Base-by-base conservation (phyloP, 1,140 invertebrate genomes). In the Drosophila rhopaloa region DNA sequence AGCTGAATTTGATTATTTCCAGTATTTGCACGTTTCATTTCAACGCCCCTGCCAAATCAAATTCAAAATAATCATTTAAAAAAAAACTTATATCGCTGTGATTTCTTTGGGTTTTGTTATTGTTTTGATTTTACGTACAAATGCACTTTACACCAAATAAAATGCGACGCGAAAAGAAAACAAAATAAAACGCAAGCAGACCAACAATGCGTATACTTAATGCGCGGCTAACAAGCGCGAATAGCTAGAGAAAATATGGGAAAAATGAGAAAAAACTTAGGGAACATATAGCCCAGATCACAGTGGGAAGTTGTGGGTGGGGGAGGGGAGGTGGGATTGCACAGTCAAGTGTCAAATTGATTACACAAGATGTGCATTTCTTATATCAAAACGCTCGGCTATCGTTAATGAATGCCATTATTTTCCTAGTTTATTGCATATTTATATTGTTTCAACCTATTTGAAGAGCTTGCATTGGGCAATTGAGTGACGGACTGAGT, bases 321-420 rank as follows among this genome's bases (percentile, higher is more conserved):
- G 32, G 43, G 1, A n/a, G 14, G 9, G 16, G n/a, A 13, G 41
- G 11, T 29, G 24, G 24, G 13, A 48, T 7, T 37, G 70, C 43
- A 54, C 58, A 66, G 66, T 70, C 83, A 86, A 86, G 76, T 83
- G 84, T 83, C 80, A 67, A 79, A 80, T 82, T 88, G 76, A 83
- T 88, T 88, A 77, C 73, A 60, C 84, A 88, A 78, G 46, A 55
- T 27, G 50, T 46, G 53, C n/a, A 3, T 16, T 38, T 40, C 11
- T 8, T 41, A 41, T 67, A 71, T 58, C 43, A 43, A 70, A 74
- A 81, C 43, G 24, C 29, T 32, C 7, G 29, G 29, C 14, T 46
- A 40, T 60, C 35, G 61, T 79, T 81, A 86, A 86, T 88, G 59
- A 86, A 88, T 82, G 83, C 61, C 58, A 54, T 67, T 77, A 76